Evolutionary conservation across 2,888 invertebrate species (phyloP).

Genomic region (Stenodera caucasica): DNA sequence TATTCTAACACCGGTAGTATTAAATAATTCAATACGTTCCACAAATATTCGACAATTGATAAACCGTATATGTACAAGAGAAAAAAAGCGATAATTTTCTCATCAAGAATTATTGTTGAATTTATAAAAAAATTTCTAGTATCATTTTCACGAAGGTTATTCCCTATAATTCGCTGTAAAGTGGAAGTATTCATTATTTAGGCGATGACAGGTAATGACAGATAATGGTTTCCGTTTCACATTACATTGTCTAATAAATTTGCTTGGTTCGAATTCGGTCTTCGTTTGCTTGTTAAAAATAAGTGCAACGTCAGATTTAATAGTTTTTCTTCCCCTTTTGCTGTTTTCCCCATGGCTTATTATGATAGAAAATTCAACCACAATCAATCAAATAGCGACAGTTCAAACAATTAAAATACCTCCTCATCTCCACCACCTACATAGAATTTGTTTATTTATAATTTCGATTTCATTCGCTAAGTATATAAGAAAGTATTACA

Average conservation of each 20-base stretch:
- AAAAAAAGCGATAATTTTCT: no score
- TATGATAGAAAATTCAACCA: constrained; percentile 2
- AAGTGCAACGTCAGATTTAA: constrained; percentile 19
- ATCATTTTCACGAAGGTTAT: neutral
- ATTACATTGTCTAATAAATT: constrained; percentile 27
- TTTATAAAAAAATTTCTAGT: no score
- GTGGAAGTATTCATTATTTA: constrained; percentile 8
- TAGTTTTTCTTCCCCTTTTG: constrained; percentile 3
- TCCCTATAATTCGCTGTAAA: neutral
- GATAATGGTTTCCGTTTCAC: constrained; percentile 27
- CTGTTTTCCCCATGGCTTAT: neutral
- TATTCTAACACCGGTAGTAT: constrained; percentile 28
- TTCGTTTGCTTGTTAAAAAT: constrained; percentile 11
- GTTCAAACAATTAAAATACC: constrained; percentile 9
- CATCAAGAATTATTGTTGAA: neutral
- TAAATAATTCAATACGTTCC: constrained; percentile 21
- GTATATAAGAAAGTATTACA: no score
- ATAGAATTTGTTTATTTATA: neutral
- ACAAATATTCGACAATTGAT: no score
- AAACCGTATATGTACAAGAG: no score
- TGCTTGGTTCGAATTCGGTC: constrained; percentile 12
- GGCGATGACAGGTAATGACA: constrained; percentile 15
- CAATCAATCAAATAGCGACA: constrained; percentile 23
- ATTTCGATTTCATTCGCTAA: no score
- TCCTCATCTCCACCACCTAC: neutral